Conservation (phyloP, 2,797 vertebrate genomes). For the Poecile montanus region DNA sequence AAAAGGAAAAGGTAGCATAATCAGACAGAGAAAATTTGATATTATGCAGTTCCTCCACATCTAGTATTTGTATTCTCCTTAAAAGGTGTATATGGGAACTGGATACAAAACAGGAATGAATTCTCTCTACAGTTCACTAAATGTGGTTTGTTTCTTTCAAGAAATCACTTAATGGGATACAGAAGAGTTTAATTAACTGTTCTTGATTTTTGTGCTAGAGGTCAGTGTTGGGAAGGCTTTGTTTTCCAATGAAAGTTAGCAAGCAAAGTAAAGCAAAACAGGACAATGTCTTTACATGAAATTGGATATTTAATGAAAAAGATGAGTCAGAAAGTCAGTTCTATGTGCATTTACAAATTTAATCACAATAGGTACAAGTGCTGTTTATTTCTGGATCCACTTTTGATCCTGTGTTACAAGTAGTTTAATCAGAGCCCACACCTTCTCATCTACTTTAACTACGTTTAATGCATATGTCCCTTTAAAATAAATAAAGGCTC, state of each 20-base stretch:
- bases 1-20: background rate
- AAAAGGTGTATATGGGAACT: background rate
- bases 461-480: background rate
- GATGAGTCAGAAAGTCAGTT: background rate
- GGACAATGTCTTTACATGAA: background rate
- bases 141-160: background rate
- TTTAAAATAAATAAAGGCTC: accelerated
- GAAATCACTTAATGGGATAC: background rate
- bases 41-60: background rate
- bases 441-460: background rate
- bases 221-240: background rate
- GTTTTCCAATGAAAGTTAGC: background rate
- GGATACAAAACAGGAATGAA: background rate
- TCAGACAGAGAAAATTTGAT: background rate
- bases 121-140: background rate
- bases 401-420: background rate
- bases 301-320: background rate
- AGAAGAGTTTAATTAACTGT: background rate
- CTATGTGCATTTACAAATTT: background rate
- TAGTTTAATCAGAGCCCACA: background rate
- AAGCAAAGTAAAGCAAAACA: background rate
- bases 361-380: background rate
- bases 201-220: background rate
- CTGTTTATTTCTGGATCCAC: background rate
- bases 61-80: background rate